A percentile compares a stretch with the other conserved stretches of the same genome.
These are phyloP conservation scores for Caiman crocodilus DNA, from an alignment of 2,797 vertebrate species.

Conservation along the genomic window DNA sequence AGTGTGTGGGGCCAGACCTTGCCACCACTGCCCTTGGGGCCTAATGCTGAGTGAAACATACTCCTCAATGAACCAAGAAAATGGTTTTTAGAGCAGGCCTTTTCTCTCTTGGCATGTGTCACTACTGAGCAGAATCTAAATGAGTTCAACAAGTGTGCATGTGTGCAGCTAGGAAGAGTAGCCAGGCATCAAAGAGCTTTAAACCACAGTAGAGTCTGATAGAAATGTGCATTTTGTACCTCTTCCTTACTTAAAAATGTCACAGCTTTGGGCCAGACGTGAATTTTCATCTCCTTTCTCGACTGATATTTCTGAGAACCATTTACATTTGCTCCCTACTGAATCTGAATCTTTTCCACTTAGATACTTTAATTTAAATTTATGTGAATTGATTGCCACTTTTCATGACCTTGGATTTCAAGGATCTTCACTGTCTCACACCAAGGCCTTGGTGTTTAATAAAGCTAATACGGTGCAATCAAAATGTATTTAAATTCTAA, in stretches of 20 bases:
- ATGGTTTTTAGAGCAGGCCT: background rate
- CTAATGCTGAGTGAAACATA: background rate
- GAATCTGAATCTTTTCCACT: background rate
- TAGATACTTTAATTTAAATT: background rate
- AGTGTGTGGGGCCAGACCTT: background rate
- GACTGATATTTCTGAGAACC: background rate
- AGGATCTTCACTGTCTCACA: background rate
- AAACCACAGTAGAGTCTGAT: background rate
- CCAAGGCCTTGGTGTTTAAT: background rate
- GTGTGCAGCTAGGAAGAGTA: background rate
- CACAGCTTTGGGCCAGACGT: rapidly evolving
- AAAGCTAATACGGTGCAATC: background rate
- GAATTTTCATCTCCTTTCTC: background rate
- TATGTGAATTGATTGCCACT: background rate
- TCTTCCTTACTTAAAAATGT: rapidly evolving
- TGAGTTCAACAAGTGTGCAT: background rate
- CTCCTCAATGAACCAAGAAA: background rate
- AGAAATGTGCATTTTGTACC: background rate
- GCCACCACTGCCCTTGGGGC: background rate
- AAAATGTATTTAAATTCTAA: rapidly evolving
- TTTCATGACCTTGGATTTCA: background rate
- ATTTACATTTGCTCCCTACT: background rate
- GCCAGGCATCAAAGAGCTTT: rapidly evolving
- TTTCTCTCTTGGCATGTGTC: background rate
- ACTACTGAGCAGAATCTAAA: background rate